phyloP scores from a whole-genome alignment of 2,888 invertebrate genomes.

The Synergus umbraculus region DNA sequence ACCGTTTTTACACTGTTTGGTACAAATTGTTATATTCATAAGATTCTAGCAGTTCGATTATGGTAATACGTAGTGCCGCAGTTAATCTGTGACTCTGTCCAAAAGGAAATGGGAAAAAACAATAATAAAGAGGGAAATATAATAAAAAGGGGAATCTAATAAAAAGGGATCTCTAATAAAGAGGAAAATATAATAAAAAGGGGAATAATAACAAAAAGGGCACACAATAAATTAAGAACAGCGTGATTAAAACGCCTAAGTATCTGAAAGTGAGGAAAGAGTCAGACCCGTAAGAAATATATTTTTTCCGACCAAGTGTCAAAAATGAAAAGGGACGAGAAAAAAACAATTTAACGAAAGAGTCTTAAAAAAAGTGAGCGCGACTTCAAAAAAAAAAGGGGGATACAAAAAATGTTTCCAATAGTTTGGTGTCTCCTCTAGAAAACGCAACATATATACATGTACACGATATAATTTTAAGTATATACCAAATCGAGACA shows the following conservation, averaged over 20 bases:
- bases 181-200: slow-evolving; percentile 23
- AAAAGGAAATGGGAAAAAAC: slow-evolving; percentile 41
- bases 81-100: slow-evolving; percentile 12
- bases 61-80: slow-evolving; percentile 30
- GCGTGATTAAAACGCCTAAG: slow-evolving; percentile 33
- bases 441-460: slow-evolving; percentile 46
- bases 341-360: slow-evolving; percentile 39
- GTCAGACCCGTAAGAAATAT: slow-evolving; percentile 17
- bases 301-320: not conserved
- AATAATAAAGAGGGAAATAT: slow-evolving; percentile 30
- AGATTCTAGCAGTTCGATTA: slow-evolving; percentile 37
- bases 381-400: not conserved
- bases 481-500: slow-evolving; percentile 31
- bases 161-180: slow-evolving; percentile 4
- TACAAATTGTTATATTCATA: slow-evolving; percentile 42
- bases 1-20: slow-evolving; percentile 34
- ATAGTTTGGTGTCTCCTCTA: slow-evolving; percentile 22
- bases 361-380: slow-evolving; percentile 18
- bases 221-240: slow-evolving; percentile 31
- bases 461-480: slow-evolving; percentile 33
- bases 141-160: slow-evolving; percentile 9
- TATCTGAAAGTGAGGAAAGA: slow-evolving; percentile 26
- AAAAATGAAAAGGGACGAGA: slow-evolving; percentile 21
- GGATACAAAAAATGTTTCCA: not conserved
- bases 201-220: slow-evolving; percentile 13